Conservation (phyloP, 2,113 vertebrate species). For the Hypanus sabinus region DNA sequence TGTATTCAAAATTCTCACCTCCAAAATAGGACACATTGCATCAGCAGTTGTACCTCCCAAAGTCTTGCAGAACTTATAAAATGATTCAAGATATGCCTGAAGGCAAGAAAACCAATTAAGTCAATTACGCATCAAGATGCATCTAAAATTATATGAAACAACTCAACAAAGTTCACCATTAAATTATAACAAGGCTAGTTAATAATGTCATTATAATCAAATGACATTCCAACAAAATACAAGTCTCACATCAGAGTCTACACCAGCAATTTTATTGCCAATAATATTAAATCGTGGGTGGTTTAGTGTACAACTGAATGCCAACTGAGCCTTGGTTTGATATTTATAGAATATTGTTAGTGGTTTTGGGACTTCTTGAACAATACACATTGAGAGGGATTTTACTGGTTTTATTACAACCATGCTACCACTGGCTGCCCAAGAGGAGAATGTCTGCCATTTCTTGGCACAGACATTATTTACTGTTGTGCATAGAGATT, state of each 20-base stretch:
- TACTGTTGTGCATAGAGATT: not conserved
- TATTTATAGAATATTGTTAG: not conserved
- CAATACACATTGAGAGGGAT: not conserved
- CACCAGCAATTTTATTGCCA: not conserved
- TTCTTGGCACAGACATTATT: not conserved
- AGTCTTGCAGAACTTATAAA: slow-evolving; percentile 91
- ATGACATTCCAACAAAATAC: not conserved
- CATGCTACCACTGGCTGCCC: not conserved
- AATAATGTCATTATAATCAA: not conserved
- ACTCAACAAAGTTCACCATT: not conserved
- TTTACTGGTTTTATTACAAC: slow-evolving; percentile 10
- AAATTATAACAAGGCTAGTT: not conserved
- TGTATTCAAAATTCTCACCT: slow-evolving; percentile 61
- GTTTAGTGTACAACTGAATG: too few species aligned
- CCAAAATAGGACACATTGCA: slow-evolving; percentile 94
- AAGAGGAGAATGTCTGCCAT: not conserved
- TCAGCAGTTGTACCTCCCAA: slow-evolving; percentile 91
- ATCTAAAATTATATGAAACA: not conserved
- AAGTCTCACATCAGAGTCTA: not conserved
- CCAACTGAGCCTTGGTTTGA: not conserved
- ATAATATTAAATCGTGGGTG: too few species aligned
- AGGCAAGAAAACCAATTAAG: slow-evolving; percentile 6
- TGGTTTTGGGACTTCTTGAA: not conserved
- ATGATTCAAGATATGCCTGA: slow-evolving; percentile 83
- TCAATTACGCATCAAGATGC: not conserved